Base-by-base conservation (phyloP, 1,140 invertebrate genomes). In the Choristoneura fumiferana region DNA sequence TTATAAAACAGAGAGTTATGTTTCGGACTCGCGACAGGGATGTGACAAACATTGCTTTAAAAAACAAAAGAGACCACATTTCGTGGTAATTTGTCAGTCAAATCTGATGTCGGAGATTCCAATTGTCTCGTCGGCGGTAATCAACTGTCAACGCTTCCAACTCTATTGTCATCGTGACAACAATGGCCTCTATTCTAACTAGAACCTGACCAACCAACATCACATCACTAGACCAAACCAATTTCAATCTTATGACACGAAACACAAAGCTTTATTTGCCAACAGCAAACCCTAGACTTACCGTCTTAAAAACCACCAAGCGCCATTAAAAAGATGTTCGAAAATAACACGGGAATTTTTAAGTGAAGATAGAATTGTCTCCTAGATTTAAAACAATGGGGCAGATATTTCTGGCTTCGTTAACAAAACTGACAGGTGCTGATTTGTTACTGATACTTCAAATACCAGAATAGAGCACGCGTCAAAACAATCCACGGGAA, bases 351-450 rank as follows among this genome's bases (percentile, higher is more conserved):
- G 22, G 40, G 63, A 60, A 62, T 73, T 69, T 71, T 72, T 61
- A 67, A 68, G 73, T 65, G 72, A 71, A 74, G 62, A 74, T 73
- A 68, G 72, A 74, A 76, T 78, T 79, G 71, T 78, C 62, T 68
- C 71, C 59, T 71, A 62, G 49, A 60, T 76, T 71, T 65, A 69
- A 76, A 73, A 81, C 78, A 81, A 81, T 81, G 66, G 74, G 57
- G 49, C 38, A 36, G 62, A 58, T 78, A 74, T 81, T 81, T 64
- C 63, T 62, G 71, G 62, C 61, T 69, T 55, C 49, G 64, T 71
- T 74, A 72, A 73, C 63, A 39, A 60, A 72, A 73, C 56, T 81
- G 78, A 77, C 78, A 76, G 78, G 71, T 74, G 78, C 63, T 79
- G 76, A 81, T 78, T 74, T 78, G 74, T 77, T 66, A 60, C 45